Evolutionary conservation across 1,140 invertebrate genomes (phyloP), one percentile per base, ranked within the genome.

Genomic region (Lasioglossum albipes): DNA sequence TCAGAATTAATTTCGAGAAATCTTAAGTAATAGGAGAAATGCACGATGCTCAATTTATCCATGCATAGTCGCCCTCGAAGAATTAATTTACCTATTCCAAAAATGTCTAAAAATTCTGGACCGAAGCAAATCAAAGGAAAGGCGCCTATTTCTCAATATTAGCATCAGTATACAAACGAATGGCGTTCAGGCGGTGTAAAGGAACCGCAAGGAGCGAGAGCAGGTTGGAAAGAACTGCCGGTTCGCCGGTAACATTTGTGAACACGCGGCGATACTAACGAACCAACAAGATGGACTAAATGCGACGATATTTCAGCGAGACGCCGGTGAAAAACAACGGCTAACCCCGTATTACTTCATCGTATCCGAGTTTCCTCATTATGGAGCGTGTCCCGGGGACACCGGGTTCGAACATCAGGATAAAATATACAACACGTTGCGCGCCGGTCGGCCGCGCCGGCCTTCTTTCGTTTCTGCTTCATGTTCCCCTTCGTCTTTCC

Each of bases 331-430:
- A 70, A 61, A 78, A 78, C 27, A 78, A 73, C 49, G n/a, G 9
- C 62, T 57, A 57, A 42, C 27, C 70, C n/a, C 71, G 54, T 75
- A 74, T 74, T 79, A 79, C 71, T 75, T 79, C 71, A 67, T 75
- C 77, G 57, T 75, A 77, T 45, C 65, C 67, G 36, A 77, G 66
- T 78, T 81, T 77, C 79, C 75, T 81, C 75, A 65, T 81, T 81
- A 81, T 59, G 67, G 79, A 45, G 49, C 45, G n/a, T 77, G 74
- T 70, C n/a, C 49, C 57, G 2, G 13, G 36, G 36, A 57, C 66
- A 45, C 72, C 45, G 27, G 57, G 79, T 67, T 81, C 66, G 79
- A 76, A 52, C 74, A 64, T 77, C 45, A 57, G 74, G 49, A 81
- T 81, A 81, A 81, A 76, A 81, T 77, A 81, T 77, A 81, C 66